Evolutionary conservation across 2,113 vertebrate species (phyloP).

Genomic region (Manacus vitellinus): DNA sequence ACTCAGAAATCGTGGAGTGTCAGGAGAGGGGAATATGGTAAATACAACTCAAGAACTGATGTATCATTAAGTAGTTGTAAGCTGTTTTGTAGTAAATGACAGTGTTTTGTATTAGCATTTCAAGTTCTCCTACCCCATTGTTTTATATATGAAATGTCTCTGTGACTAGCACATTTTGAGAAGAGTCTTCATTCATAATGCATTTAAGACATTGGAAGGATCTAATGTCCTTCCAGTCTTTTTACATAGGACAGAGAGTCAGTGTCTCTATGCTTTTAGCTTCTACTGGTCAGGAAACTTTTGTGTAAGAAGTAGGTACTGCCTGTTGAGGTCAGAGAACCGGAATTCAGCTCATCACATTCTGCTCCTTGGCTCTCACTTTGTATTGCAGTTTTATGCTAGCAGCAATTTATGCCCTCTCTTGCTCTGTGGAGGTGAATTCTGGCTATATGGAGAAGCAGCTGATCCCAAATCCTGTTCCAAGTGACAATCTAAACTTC

Average conservation of each 20-base stretch:
- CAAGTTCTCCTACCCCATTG: neutral
- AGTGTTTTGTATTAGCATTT: neutral
- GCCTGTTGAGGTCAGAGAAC: neutral
- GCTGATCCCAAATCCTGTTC: neutral
- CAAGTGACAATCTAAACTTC: neutral
- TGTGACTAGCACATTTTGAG: neutral
- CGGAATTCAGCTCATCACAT: neutral
- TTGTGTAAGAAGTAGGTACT: neutral
- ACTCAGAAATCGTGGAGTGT: neutral
- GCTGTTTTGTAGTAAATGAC: neutral
- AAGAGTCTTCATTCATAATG: neutral
- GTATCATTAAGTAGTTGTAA: neutral
- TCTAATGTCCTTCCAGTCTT: neutral
- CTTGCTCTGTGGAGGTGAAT: neutral
- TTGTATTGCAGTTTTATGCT: neutral
- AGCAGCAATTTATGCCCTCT: neutral
- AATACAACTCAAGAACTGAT: neutral
- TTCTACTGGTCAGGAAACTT: neutral
- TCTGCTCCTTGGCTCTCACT: neutral
- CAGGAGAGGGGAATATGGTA: neutral
- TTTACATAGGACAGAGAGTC: neutral
- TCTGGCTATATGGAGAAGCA: neutral
- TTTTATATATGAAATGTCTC: neutral
- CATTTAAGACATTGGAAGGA: neutral
- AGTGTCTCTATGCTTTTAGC: neutral